Base-by-base conservation (phyloP, 2,113 vertebrate species). In the Campylomormyrus numenius region DNA sequence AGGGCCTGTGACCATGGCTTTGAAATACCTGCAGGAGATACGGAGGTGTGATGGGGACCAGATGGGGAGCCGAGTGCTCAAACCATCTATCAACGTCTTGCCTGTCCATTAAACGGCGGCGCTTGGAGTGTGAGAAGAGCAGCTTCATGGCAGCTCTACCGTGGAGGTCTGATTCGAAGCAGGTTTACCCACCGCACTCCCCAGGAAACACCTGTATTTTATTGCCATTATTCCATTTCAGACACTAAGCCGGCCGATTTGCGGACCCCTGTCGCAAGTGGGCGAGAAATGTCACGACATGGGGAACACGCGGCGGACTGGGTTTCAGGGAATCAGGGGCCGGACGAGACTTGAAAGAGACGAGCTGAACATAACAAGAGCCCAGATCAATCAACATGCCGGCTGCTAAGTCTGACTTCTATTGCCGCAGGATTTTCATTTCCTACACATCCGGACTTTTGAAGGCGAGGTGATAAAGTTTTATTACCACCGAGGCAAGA, bases 141-240 rank as follows among this genome's bases (percentile, higher is more conserved):
- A 49, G 52, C 50, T 24, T 24, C 31, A 5, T 19, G 83, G 92
- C 89, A 89, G 90, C 85, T 62, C 90, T 90, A 86, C 88, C 46
- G 90, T 85, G 89, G 56, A 85, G 88, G 53, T 89, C 90, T 94
- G 92, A 95, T 94, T 93, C 80, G 90, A 94, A 95, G 90, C 94
- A 95, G 93, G 91, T 91, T 66, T 90, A 46, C 77, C 89, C 90
- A 89, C 21, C 42, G 66, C 90, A 89, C 83, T 15, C 89, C 90
- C 92, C 80, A 90, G 90, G 92, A 93, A 93, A 93, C 94, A 95
- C 94, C 94, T 95, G 94, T 91, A 92, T 94, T 95, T 95, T 95
- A 94, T 94, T 94, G 94, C 66, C 74, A 45, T 84, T 91, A 91
- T 52, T 89, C 91, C 87, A 88, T 91, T 93, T 94, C 92, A 94